These are phyloP conservation scores for Ectemnius lituratus DNA, from an alignment of 2,888 invertebrate genomes.

Conservation along the genomic window DNA sequence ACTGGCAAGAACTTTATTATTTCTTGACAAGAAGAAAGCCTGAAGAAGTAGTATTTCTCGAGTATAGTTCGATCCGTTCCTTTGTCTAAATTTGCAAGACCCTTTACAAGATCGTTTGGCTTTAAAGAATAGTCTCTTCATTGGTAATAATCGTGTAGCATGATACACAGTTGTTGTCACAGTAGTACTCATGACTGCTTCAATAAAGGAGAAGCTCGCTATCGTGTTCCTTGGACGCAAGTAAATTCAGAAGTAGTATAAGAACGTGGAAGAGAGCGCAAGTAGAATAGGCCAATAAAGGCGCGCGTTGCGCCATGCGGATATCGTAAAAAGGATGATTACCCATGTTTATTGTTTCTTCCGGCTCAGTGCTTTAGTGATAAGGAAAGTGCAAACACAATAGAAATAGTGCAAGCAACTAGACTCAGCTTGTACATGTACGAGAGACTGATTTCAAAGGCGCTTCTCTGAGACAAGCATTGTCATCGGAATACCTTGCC, in stretches of 20 bases:
- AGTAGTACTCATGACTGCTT: neutral
- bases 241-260: neutral
- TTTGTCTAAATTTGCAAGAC: too few relatives aligned
- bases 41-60: too few relatives aligned
- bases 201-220: neutral
- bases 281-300: neutral
- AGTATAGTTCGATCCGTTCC: too few relatives aligned
- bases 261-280: neutral
- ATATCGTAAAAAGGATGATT: constrained; percentile 29
- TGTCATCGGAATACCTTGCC: neutral
- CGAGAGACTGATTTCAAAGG: neutral
- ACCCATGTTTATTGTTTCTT: constrained; percentile 20
- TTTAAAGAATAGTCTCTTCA: too few relatives aligned
- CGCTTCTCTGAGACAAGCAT: neutral
- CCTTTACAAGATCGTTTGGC: too few relatives aligned
- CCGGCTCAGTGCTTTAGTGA: neutral
- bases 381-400: neutral
- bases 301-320: constrained; percentile 20
- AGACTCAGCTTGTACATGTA: neutral
- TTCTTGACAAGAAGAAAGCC: too few relatives aligned
- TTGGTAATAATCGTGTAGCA: too few relatives aligned
- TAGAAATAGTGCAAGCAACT: neutral
- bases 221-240: neutral
- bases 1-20: too few relatives aligned
- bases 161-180: too few relatives aligned